Base-by-base conservation (phyloP, 2,888 invertebrate genomes). In the Campopleginae sp. region DNA sequence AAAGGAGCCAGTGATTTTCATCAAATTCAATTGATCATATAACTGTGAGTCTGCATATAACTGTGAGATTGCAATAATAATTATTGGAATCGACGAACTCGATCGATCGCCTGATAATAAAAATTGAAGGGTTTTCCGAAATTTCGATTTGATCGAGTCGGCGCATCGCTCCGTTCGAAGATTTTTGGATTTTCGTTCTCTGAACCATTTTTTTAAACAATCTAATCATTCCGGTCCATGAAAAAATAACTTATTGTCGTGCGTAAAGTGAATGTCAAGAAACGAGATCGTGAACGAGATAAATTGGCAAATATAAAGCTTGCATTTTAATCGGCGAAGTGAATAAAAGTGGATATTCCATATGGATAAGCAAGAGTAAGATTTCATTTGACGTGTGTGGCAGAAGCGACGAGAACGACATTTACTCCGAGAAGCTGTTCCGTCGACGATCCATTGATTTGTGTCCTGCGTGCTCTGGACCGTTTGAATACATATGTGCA, bases 361-460 rank as follows among this genome's bases (percentile, higher is more conserved):
- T 68, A 79, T 42, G 19, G 85, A 63, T 27, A 42, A 23, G 23
- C 63, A 38, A 12, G 61, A 70, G 38, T 19, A 76, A 51, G 33
- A 75, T 61, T 65, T 63, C 38, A 58, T 42, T 74, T 76, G 63
- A 44, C n/a, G 68, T 46, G 68, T 48, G 12, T 66, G 12, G 33
- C 12, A 46, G 48, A 54, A 63, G 66, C 78, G 79, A 80, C 51
- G 33, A 31, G 42, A 79, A 78, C 23, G 38, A 63, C 82, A 85
- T 85, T 71, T 74, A 82, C 74, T 70, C 58, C 17, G 80, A 48
- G 80, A 46, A 75, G 72, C 78, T 71, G 46, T 12, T 58, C 51
- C 48, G 72, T 68, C 66, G 31, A 76, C 54, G 79, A 61, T 68
- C 86, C 83, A 81, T 86, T 86, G 88, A 87, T 89, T 86, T 85